A percentile compares a stretch with the other conserved stretches of the same genome.
These are phyloP conservation scores for Gambusia affinis DNA, from an alignment of 2,113 vertebrate species.

Conservation along the genomic window DNA sequence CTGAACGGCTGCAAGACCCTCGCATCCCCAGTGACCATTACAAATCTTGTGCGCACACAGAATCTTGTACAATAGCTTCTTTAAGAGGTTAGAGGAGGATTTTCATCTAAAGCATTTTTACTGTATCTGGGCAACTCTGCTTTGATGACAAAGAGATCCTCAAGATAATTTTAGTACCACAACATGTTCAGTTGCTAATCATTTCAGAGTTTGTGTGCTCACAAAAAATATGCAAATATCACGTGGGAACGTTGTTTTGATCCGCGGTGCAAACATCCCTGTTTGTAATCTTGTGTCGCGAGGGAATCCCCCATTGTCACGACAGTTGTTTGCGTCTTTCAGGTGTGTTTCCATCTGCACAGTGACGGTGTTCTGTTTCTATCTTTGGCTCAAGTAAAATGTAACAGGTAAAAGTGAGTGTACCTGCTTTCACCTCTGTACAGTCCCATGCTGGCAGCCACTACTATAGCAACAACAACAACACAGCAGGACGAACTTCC, in stretches of 20 bases:
- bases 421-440: constrained; percentile 61
- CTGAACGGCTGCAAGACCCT: constrained; percentile 64
- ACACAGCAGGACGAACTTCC: constrained; percentile 71
- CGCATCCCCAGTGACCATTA: constrained; percentile 68
- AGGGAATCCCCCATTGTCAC: constrained; percentile 4
- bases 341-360: constrained; percentile 23
- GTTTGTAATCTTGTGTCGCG: not conserved
- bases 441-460: constrained; percentile 52
- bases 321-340: constrained; percentile 34
- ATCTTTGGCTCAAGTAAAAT: constrained; percentile 5
- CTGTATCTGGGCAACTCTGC: not conserved
- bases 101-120: not conserved
- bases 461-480: constrained; percentile 80
- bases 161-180: not conserved
- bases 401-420: constrained; percentile 18
- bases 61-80: constrained; percentile 14
- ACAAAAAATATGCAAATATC: not conserved
- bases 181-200: not conserved
- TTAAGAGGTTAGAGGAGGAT: constrained; percentile 16
- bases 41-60: constrained; percentile 38
- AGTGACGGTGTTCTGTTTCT: constrained; percentile 25
- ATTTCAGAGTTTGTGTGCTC: not conserved
- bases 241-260: not conserved
- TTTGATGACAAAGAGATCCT: not conserved
- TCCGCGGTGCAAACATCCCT: constrained; percentile 5